Evolutionary conservation across 2,888 invertebrate species (phyloP).

Genomic region (Sympetrum striolatum): DNA sequence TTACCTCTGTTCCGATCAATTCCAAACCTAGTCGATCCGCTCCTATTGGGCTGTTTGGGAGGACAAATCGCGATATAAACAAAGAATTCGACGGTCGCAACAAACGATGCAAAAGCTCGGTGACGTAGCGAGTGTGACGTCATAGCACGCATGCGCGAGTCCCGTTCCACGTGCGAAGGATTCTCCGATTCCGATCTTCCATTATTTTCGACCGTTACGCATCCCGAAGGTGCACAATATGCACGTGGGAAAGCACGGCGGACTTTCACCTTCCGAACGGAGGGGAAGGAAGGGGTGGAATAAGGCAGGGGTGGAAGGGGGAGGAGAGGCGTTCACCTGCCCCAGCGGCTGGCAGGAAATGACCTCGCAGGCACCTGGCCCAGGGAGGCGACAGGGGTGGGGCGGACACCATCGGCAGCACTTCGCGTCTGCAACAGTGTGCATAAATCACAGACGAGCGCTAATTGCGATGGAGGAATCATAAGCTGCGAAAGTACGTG

Average conservation of each 20-base stretch:
- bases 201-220: background rate
- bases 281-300: background rate
- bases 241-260: slow-evolving; percentile 4
- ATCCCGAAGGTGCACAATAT: background rate
- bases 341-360: slow-evolving; percentile 13
- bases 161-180: too few relatives aligned
- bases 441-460: background rate
- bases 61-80: too few relatives aligned
- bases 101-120: too few relatives aligned
- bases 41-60: too few relatives aligned
- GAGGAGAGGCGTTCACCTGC: background rate
- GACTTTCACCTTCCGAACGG: slow-evolving; percentile 14
- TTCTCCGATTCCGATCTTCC: background rate
- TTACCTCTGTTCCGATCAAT: too few relatives aligned
- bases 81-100: too few relatives aligned
- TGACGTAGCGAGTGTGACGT: background rate
- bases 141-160: background rate
- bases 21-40: too few relatives aligned
- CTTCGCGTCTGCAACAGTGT: background rate
- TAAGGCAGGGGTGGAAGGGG: background rate
- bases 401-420: background rate
- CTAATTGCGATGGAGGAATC: background rate
- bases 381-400: background rate
- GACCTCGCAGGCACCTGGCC: slow-evolving; percentile 18
- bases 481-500: too few relatives aligned